Base-by-base conservation (phyloP, 2,113 vertebrate genomes). In the Corythornis madagascariensis region DNA sequence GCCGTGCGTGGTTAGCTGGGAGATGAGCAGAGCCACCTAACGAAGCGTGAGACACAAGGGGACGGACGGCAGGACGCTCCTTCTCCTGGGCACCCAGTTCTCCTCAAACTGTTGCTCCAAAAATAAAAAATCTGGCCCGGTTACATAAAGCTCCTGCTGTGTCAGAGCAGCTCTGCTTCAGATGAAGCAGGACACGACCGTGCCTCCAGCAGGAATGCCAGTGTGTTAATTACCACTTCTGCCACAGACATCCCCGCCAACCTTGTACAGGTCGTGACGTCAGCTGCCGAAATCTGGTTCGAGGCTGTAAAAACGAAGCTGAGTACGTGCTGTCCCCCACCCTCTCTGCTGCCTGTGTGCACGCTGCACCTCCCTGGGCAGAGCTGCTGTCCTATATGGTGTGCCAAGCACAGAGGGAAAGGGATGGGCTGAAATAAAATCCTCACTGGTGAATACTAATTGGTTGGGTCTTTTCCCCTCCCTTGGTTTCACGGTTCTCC, bases 11-110 rank as follows among this genome's bases (percentile, higher is more conserved):
- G 45, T 48, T 21, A 33, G 33, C 38, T n/a, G 60, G 65, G 70
- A 42, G 81, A 11, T 2, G 14, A 83, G 35, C 60, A 42, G 3
- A 22, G 60, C 12, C 31, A 40, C 56, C 75, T 28, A 16, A 13
- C 0, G 2, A 83, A 59, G 79, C 2, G 57, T 10, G 29, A 81
- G 86, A 63, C 57, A 50, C 75, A 47, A 75, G 56, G 60, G 31
- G 33, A 56, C 38, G 28, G 29, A 56, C 33, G 28, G 29, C 31
- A 35, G 63, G 0, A 22, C 0, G 0, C 14, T 83, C 21, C 0
- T 21, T 61, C 40, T 59, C n/a, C 60, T 12, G 48, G 35, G 50
- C 16, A 6, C n/a, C 26, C 8, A 21, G 48, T 4, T 61, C 66
- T 64, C 45, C 90, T 59, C 33, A 65, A 94, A 78, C 19, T 56